Evolutionary conservation across 2,113 vertebrate species (phyloP), one percentile per base, ranked within the genome.

Genomic region (Etheostoma spectabile): DNA sequence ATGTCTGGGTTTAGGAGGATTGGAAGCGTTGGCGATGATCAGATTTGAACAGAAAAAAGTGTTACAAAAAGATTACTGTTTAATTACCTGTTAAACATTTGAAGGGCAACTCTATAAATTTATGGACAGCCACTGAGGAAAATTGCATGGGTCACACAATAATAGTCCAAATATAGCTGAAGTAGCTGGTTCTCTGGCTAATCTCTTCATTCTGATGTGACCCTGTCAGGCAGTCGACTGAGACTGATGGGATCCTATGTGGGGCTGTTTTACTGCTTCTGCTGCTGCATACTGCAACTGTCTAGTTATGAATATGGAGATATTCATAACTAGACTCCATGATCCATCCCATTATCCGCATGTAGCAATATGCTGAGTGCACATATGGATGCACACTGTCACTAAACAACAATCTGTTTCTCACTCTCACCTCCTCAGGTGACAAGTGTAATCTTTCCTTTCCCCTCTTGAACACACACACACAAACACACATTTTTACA

Each of bases 261-360:
- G 59, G 46, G 70, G 56, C 35, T 57, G 74, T 13, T 55, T 64
- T 57, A 52, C 0, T 1, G 14, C 52, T 61, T 68, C 51, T 59
- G 45, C 70, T 30, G 56, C 73, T 42, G 67, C 79, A 79, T 91
- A n/a, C n/a, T n/a, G n/a, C n/a, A n/a, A n/a, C n/a, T n/a, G n/a
- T n/a, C n/a, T n/a, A n/a, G n/a, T n/a, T n/a, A n/a, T n/a, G n/a
- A n/a, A n/a, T n/a, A n/a, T n/a, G n/a, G n/a, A n/a, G n/a, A n/a
- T 86, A 89, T 90, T 90, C 83, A 87, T 81, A 89, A 67, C 82
- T 57, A 59, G 62, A 74, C 67, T 86, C 73, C 55, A 59, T 38
- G 38, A 42, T 82, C 68, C 74, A 60, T 74, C 49, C 82, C 59
- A 72, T 93, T 89, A 90, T 91, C 80, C 60, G 8, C 60, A 83